Conservation (phyloP, 2,113 vertebrate genomes). For the Nibea coibor region DNA sequence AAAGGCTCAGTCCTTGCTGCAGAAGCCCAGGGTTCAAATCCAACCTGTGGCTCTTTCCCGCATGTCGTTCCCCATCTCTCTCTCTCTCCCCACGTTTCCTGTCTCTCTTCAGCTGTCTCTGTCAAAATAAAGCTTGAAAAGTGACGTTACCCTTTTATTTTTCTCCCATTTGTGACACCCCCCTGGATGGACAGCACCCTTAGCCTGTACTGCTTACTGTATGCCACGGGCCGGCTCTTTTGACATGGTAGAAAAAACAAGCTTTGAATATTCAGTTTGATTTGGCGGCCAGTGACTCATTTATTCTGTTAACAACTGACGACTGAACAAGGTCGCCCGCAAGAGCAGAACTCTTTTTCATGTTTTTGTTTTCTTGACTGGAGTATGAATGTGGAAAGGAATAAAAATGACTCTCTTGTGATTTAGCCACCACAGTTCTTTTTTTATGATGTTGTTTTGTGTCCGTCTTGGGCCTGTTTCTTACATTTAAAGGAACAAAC, state of each 20-base stretch:
- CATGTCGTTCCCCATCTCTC: too few species aligned
- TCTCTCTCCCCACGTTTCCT: too few species aligned
- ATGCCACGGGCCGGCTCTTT: too few species aligned
- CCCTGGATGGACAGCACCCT: too few species aligned
- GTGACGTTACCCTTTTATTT: too few species aligned
- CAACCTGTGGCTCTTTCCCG: too few species aligned
- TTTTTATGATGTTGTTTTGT: not conserved
- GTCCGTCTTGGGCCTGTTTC: not conserved
- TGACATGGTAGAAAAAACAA: not conserved
- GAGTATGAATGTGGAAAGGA: not conserved
- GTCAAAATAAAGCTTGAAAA: too few species aligned
- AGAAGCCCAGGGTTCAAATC: too few species aligned
- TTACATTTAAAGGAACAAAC: slow-evolving; percentile 34
- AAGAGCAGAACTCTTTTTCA: not conserved
- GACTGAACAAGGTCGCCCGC: not conserved
- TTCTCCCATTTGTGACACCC: too few species aligned
- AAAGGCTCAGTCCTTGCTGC: too few species aligned
- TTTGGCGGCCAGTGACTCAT: not conserved
- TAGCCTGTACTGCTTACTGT: too few species aligned
- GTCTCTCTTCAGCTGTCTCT: too few species aligned
- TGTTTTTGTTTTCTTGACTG: not conserved
- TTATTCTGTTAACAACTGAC: not conserved
- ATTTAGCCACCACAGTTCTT: slow-evolving; percentile 4
- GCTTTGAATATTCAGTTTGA: not conserved
- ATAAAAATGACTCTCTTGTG: not conserved